Evolutionary conservation across 2,113 vertebrate species (phyloP).

Genomic region (Motacilla tschutschensis): DNA sequence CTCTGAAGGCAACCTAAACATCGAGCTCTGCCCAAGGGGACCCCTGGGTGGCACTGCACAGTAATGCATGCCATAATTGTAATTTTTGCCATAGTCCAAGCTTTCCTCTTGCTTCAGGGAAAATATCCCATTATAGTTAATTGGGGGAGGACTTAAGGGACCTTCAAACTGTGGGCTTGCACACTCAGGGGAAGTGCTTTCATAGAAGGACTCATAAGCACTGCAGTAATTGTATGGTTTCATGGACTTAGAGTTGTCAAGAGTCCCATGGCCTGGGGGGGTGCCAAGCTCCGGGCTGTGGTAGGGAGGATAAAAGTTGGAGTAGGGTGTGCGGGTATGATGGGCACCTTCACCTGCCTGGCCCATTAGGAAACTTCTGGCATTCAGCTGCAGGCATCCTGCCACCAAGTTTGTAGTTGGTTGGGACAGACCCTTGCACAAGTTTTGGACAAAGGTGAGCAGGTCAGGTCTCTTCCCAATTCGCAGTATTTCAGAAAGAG

Average conservation of each 20-base stretch:
- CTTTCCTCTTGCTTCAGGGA: conserved; percentile 96
- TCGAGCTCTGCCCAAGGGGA: conserved; percentile 90
- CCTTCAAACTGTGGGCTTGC: conserved; percentile 92
- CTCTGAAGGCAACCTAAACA: conserved; percentile 95
- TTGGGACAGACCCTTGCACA: conserved; percentile 98
- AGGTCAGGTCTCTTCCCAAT: conserved; percentile 95
- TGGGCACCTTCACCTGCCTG: conserved; percentile 88
- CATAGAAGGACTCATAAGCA: conserved; percentile 93
- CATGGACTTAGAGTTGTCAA: conserved; percentile 90
- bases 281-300: conserved; percentile 88
- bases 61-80: conserved; percentile 97
- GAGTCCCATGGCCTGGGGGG: conserved; percentile 83
- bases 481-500: conserved; percentile 95
- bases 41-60: conserved; percentile 90
- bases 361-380: conserved; percentile 93
- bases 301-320: conserved; percentile 88
- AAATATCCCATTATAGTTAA: conserved; percentile 99
- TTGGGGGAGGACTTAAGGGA: conserved; percentile 92
- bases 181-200: conserved; percentile 91
- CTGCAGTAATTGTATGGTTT: conserved; percentile 92
- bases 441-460: conserved; percentile 94
- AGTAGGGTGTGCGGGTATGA: conserved; percentile 86
- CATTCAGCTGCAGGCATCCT: conserved; percentile 97
- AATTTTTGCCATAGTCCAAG: conserved; percentile 92
- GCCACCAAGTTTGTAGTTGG: conserved; percentile 98